These are phyloP conservation scores for Xyrichtys novacula DNA, from an alignment of 2,797 vertebrate genomes.

Conservation along the genomic window DNA sequence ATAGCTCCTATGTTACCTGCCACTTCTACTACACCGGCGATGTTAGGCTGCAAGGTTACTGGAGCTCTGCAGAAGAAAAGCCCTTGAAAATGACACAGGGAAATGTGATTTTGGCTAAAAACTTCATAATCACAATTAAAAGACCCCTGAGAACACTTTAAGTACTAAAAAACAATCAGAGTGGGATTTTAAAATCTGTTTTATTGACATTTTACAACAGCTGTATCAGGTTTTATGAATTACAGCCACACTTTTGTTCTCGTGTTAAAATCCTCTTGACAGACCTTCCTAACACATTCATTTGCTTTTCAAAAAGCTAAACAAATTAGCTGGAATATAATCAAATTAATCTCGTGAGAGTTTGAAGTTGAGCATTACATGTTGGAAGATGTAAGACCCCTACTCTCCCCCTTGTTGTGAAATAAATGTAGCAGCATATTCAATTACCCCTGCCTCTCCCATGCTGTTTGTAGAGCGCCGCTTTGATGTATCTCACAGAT, in stretches of 20 bases:
- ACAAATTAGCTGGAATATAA: constrained; percentile 45
- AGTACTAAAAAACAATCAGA: too few species aligned
- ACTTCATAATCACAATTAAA: too few species aligned
- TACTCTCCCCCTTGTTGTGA: constrained; percentile 67
- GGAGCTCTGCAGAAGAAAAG: too few species aligned
- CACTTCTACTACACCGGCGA: too few species aligned
- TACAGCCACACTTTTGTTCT: neutral
- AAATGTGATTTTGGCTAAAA: too few species aligned
- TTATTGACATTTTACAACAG: too few species aligned
- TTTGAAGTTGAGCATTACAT: constrained; percentile 26
- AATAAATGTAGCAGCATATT: constrained; percentile 74
- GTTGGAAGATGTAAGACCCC: constrained; percentile 37
- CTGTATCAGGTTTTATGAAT: too few species aligned
- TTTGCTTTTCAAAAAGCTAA: constrained; percentile 48
- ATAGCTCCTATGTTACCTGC: too few species aligned
- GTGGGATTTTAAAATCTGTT: too few species aligned
- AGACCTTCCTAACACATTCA: constrained; percentile 6
- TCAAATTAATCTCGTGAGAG: constrained; percentile 52
- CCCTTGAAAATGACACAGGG: too few species aligned
- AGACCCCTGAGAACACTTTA: too few species aligned
- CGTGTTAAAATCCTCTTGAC: constrained; percentile 5
- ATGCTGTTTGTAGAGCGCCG: constrained; percentile 50
- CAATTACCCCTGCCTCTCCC: constrained; percentile 68
- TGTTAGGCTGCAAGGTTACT: too few species aligned
- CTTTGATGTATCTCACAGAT: constrained; percentile 71